These are phyloP conservation scores for Sphenopsis melanotis DNA, from an alignment of 2,797 vertebrate species.

Conservation along the genomic window DNA sequence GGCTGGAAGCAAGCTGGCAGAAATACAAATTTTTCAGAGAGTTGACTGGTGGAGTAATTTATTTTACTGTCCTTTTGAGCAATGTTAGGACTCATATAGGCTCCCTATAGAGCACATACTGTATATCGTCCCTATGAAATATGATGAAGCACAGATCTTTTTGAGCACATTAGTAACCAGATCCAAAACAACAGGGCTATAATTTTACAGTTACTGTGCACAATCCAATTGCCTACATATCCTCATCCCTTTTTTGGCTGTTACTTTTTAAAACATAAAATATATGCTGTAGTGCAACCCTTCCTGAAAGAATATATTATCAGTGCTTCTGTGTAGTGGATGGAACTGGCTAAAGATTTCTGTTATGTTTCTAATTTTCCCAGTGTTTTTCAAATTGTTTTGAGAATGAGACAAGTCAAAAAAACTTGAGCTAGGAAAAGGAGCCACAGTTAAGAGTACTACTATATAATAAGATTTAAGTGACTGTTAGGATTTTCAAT, in stretches of 20 bases:
- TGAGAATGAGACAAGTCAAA: not conserved
- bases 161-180: conserved; percentile 49
- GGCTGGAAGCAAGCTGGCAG: conserved; percentile 58
- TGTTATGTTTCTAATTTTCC: not conserved
- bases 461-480: not conserved
- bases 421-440: not conserved
- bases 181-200: conserved; percentile 54
- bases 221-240: not conserved
- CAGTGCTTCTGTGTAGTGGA: not conserved
- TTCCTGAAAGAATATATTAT: conserved; percentile 40
- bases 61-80: conserved; percentile 64
- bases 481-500: not conserved
- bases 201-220: conserved; percentile 46
- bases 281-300: not conserved
- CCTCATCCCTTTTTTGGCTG: conserved; percentile 12
- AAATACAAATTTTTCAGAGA: conserved; percentile 57
- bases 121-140: conserved; percentile 47
- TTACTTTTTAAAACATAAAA: conserved; percentile 41
- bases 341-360: conserved; percentile 3
- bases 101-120: conserved; percentile 46
- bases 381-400: conserved; percentile 5
- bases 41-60: conserved; percentile 66
- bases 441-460: not conserved
- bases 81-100: conserved; percentile 48
- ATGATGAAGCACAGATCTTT: conserved; percentile 53